Conservation (phyloP, 1,140 invertebrate genomes). For the Himalopsyche phryganea region DNA sequence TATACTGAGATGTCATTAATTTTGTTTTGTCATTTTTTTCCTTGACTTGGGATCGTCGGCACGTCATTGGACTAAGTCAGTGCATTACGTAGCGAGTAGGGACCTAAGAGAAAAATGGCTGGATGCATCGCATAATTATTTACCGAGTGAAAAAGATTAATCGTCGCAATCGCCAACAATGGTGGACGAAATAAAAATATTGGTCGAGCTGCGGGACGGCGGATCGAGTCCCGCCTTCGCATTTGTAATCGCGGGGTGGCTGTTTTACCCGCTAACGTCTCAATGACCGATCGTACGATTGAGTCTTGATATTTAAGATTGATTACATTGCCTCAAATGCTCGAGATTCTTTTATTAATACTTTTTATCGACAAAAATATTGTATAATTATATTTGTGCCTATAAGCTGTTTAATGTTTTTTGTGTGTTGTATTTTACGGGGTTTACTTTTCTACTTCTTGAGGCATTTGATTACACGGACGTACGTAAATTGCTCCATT, state of each 20-base stretch:
- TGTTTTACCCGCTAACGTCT: not conserved
- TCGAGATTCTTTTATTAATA: not conserved
- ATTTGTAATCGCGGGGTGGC: not conserved
- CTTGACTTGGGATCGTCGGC: no score
- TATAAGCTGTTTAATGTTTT: no score
- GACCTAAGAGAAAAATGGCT: conserved; percentile 5
- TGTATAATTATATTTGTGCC: not conserved
- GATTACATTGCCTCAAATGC: not conserved
- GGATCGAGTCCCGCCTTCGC: conserved; percentile 9
- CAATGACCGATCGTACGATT: not conserved
- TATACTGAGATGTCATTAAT: no score
- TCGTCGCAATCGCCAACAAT: conserved; percentile 26
- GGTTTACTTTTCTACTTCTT: no score
- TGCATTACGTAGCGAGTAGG: no score
- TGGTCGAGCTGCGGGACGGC: conserved; percentile 8
- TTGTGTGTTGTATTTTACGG: no score
- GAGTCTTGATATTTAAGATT: not conserved
- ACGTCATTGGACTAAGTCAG: no score
- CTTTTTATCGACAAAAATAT: not conserved
- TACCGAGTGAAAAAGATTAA: conserved; percentile 30
- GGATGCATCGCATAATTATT: conserved; percentile 29
- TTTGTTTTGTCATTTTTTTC: no score
- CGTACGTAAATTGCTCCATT: no score
- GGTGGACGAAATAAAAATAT: conserved; percentile 19
- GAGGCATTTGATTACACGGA: no score